Percentiles rank a stretch among this genome's conserved stretches.
These are phyloP conservation scores for Pseudopleuronectes americanus DNA, from an alignment of 2,797 vertebrate genomes.

Conservation along the genomic window DNA sequence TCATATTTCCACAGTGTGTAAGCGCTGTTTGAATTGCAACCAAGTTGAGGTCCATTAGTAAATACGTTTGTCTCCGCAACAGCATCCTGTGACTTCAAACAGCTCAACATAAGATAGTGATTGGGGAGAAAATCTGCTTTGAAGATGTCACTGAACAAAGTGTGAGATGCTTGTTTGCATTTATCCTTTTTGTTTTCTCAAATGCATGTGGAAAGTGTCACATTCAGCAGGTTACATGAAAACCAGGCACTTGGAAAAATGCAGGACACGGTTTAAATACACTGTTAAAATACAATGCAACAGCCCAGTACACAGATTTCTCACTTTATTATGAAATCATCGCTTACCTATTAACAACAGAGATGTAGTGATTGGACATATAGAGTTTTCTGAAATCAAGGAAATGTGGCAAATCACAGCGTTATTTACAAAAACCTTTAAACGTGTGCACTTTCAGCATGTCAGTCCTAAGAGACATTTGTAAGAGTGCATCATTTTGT, in stretches of 20 bases:
- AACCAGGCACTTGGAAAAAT: not conserved
- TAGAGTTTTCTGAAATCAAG: not conserved
- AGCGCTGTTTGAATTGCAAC: conserved; percentile 86
- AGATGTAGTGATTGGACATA: not conserved
- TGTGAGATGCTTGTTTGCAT: conserved; percentile 18
- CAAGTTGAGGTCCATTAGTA: conserved; percentile 78
- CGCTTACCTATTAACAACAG: not conserved
- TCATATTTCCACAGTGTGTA: conserved; percentile 84
- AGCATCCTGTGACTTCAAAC: conserved; percentile 56
- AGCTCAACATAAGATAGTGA: conserved; percentile 43
- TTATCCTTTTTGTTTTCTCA: conserved; percentile 39
- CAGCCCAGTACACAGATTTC: not conserved
- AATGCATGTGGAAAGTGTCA: conserved; percentile 2
- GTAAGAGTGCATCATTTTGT: not conserved
- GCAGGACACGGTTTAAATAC: not conserved
- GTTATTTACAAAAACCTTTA: not conserved
- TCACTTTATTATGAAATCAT: not conserved
- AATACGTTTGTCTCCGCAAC: conserved; percentile 76
- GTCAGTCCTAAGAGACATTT: not conserved
- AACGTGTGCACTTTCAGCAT: not conserved
- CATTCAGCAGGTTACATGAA: not conserved
- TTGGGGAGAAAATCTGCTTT: conserved; percentile 24
- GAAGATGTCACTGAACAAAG: conserved; percentile 41
- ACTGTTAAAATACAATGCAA: not conserved
- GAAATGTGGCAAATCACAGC: not conserved